Percentiles rank a stretch among this genome's conserved stretches.
These are phyloP conservation scores for Athene noctua DNA, from an alignment of 2,113 vertebrate species.

Conservation along the genomic window DNA sequence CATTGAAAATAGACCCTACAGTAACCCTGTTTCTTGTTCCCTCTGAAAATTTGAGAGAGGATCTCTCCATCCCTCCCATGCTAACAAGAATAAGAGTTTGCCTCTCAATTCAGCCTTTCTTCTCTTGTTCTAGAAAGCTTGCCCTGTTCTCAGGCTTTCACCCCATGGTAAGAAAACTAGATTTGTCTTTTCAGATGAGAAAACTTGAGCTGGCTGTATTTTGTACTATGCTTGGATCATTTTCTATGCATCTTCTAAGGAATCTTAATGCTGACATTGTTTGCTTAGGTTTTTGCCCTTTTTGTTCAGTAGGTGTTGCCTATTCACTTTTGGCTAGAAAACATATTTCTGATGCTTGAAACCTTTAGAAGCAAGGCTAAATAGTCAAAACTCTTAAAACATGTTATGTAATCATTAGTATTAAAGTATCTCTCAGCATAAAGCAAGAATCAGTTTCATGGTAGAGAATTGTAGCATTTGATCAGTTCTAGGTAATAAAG, in stretches of 20 bases:
- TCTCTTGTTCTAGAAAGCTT: neutral
- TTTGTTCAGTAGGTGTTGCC: neutral
- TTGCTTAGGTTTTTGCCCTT: neutral
- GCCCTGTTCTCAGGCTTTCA: neutral
- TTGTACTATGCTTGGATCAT: neutral
- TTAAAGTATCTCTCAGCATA: neutral
- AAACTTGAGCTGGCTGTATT: neutral
- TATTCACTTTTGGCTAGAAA: neutral
- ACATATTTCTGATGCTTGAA: neutral
- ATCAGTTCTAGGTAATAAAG: neutral
- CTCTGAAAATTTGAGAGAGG: neutral
- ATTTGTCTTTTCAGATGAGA: neutral
- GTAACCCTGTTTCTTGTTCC: neutral
- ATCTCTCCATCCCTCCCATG: neutral
- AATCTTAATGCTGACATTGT: too few species aligned
- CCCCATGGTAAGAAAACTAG: neutral
- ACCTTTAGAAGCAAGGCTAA: neutral
- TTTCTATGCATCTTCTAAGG: neutral
- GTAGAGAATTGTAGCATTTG: neutral
- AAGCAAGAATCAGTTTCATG: neutral
- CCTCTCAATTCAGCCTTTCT: neutral
- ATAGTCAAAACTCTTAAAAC: neutral
- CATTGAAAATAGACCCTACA: neutral
- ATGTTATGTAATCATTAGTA: neutral
- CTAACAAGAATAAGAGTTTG: neutral